phyloP scores from a whole-genome alignment of 2,888 invertebrate genomes.

The Leistus spinibarbis region DNA sequence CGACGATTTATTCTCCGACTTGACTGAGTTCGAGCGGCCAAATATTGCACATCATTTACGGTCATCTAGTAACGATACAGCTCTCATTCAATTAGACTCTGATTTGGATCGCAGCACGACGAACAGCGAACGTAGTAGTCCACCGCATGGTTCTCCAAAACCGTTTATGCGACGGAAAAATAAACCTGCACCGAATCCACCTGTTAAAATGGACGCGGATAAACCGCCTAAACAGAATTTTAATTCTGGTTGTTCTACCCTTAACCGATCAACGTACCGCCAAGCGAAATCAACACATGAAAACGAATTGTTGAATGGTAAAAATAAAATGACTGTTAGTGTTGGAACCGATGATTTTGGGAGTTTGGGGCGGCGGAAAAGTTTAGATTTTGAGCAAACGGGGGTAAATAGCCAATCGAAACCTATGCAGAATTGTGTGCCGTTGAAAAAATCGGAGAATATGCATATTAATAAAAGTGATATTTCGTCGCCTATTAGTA shows the following conservation, averaged over 20 bases:
- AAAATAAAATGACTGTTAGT: conserved; percentile 41
- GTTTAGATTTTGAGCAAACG: conserved; percentile 63
- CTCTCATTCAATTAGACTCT: conserved; percentile 59
- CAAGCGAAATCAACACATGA: conserved; percentile 54
- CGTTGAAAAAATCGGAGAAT: conserved; percentile 48
- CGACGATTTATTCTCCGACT: conserved; percentile 63
- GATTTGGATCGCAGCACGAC: conserved; percentile 67
- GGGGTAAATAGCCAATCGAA: conserved; percentile 23
- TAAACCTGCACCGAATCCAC: conserved; percentile 70
- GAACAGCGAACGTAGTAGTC: conserved; percentile 71
- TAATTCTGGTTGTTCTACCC: conserved; percentile 64
- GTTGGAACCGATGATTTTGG: conserved; percentile 23
- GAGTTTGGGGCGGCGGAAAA: conserved; percentile 57
- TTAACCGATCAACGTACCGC: conserved; percentile 63
- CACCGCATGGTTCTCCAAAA: conserved; percentile 73
- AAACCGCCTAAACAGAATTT: conserved; percentile 67
- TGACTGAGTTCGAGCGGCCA: conserved; percentile 59
- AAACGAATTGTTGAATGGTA: conserved; percentile 58
- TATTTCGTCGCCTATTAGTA: conserved; percentile 30
- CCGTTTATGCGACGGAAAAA: conserved; percentile 68
- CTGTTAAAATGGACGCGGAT: conserved; percentile 50
- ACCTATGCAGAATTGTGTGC: not conserved
- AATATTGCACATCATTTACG: conserved; percentile 49
- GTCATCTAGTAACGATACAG: conserved; percentile 64
- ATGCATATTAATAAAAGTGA: conserved; percentile 52